A percentile compares a stretch with the other conserved stretches of the same genome.
These are phyloP conservation scores for Fukomys damarensis DNA, from an alignment of 2,113 vertebrate species.

Conservation along the genomic window DNA sequence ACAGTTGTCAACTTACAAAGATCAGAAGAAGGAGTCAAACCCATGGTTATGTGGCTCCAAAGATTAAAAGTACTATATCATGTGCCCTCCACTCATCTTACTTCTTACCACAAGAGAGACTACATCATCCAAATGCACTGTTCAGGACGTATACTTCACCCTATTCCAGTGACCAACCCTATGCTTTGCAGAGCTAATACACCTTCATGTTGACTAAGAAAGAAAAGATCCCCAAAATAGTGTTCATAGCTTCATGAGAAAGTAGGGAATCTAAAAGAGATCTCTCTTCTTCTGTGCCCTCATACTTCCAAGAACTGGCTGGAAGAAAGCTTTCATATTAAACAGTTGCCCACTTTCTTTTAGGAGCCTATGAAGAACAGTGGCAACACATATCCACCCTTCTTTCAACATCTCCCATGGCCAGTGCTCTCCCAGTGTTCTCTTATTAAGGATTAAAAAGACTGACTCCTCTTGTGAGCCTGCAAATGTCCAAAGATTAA, in stretches of 20 bases:
- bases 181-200: neutral
- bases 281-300: neutral
- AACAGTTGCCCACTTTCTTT: neutral
- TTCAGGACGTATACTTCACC: too few species aligned
- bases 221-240: neutral
- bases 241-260: neutral
- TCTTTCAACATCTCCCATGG: neutral
- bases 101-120: neutral
- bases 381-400: neutral
- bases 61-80: neutral
- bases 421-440: neutral
- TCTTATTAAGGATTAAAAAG: neutral
- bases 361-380: neutral
- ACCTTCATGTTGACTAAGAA: neutral
- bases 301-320: neutral
- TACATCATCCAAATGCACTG: neutral
- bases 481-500: neutral
- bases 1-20: neutral
- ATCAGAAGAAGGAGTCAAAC: neutral
- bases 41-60: neutral
- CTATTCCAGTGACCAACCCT: accelerated
- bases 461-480: neutral
- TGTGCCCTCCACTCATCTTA: neutral
- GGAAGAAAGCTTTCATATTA: neutral
- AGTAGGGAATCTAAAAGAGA: neutral